Conservation (phyloP, 1,140 invertebrate genomes). For the Elysia chlorotica region DNA sequence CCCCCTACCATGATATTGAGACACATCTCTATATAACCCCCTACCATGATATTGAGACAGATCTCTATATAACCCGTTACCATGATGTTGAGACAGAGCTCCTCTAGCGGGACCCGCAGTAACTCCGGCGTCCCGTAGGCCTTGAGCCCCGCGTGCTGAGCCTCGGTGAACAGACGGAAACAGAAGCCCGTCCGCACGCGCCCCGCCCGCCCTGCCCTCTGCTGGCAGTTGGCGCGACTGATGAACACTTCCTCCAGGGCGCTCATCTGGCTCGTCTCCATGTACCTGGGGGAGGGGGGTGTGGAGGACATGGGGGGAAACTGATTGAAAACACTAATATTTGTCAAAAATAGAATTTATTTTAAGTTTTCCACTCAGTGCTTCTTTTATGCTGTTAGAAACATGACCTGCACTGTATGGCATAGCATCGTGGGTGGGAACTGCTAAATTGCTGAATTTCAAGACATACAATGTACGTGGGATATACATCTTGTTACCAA, state of each 20-base stretch:
- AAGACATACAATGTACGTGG: too few species aligned
- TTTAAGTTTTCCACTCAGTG: too few species aligned
- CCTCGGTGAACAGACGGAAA: conserved; percentile 71
- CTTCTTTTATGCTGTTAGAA: too few species aligned
- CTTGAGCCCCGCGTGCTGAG: conserved; percentile 38
- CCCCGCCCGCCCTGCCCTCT: conserved; percentile 89
- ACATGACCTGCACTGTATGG: too few species aligned
- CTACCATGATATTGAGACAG: too few species aligned
- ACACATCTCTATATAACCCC: too few species aligned
- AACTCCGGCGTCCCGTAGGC: conserved; percentile 52
- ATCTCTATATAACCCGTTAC: conserved; percentile 32
- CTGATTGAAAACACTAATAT: neutral
- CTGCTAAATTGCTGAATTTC: too few species aligned
- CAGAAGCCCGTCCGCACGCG: conserved; percentile 77
- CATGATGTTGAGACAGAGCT: conserved; percentile 59
- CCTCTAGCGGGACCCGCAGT: conserved; percentile 55
- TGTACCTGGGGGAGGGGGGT: conserved; percentile 38
- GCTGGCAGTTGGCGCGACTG: conserved; percentile 91
- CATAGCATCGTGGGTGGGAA: too few species aligned
- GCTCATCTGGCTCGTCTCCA: conserved; percentile 55
- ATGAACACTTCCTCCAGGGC: conserved; percentile 72
- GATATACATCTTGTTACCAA: too few species aligned
- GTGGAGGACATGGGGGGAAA: neutral
- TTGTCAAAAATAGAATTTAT: too few species aligned
- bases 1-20: too few species aligned